Percentiles rank a stretch among this genome's conserved stretches.
These are phyloP conservation scores for Rhinoderma darwinii DNA, from an alignment of 2,113 vertebrate species.

Conservation along the genomic window DNA sequence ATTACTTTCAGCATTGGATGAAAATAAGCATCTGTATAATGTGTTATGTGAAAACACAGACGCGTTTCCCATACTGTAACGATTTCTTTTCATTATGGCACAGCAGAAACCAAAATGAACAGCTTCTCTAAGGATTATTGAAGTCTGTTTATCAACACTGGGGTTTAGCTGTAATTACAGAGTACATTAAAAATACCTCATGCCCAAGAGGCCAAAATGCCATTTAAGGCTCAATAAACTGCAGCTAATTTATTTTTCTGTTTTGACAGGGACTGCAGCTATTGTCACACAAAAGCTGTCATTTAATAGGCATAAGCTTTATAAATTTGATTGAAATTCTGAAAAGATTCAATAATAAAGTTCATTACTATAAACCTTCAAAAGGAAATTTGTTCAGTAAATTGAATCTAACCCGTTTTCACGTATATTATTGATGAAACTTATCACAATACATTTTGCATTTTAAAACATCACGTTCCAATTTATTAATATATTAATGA, in stretches of 20 bases:
- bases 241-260: not conserved
- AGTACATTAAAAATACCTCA: conserved; percentile 15
- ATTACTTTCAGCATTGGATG: not conserved
- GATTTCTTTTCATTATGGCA: not conserved
- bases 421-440: not conserved
- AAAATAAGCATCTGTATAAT: not conserved
- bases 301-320: not conserved
- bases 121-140: not conserved
- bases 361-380: not conserved
- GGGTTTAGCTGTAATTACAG: conserved; percentile 30
- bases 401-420: not conserved
- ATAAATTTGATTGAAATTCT: not conserved
- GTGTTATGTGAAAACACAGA: not conserved
- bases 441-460: not conserved
- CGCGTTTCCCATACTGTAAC: not conserved
- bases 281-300: conserved; percentile 34
- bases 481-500: not conserved
- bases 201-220: conserved; percentile 17
- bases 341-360: not conserved
- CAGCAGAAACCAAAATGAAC: not conserved
- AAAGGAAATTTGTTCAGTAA: not conserved
- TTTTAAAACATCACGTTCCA: not conserved
- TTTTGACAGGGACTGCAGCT: not conserved
- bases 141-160: not conserved
- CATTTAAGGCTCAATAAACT: conserved; percentile 38